Conservation (phyloP, 1,140 invertebrate species). For the Lysiphlebus fabarum region DNA sequence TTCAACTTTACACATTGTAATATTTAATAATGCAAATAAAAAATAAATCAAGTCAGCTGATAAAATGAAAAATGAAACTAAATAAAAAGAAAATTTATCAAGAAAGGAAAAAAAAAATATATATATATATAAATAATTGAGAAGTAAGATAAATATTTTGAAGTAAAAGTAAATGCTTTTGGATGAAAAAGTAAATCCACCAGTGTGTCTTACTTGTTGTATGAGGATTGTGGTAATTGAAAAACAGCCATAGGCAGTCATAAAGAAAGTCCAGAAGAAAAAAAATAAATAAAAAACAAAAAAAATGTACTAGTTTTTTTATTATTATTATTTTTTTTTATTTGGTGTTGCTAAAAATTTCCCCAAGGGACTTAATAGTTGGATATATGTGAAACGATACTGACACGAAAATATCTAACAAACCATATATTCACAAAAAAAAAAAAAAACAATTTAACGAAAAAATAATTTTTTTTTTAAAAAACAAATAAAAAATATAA, state of each 20-base stretch:
- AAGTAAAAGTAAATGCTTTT: constrained; percentile 19
- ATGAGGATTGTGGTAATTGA: constrained; percentile 35
- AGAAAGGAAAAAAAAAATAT: constrained; percentile 9
- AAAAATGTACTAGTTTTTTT: constrained; percentile 11
- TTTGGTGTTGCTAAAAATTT: neutral
- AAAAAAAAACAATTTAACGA: neutral
- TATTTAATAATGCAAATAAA: too few relatives aligned
- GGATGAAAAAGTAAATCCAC: constrained; percentile 18
- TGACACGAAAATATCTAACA: constrained; percentile 36
- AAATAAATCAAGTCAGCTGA: neutral
- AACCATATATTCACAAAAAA: constrained; percentile 18
- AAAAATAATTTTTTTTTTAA: neutral
- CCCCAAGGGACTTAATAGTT: constrained; percentile 14
- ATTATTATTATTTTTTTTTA: constrained; percentile 16
- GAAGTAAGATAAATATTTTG: neutral
- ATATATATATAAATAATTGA: neutral
- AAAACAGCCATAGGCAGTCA: constrained; percentile 32
- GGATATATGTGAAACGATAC: neutral
- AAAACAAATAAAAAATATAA: too few relatives aligned
- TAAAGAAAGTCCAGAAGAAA: constrained; percentile 34
- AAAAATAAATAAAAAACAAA: constrained; percentile 27
- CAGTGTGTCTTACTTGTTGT: constrained; percentile 11
- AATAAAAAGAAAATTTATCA: neutral
- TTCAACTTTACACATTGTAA: too few relatives aligned
- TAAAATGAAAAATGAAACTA: neutral